Base-by-base conservation (phyloP, 1,140 invertebrate genomes). In the Aphidius gifuensis region DNA sequence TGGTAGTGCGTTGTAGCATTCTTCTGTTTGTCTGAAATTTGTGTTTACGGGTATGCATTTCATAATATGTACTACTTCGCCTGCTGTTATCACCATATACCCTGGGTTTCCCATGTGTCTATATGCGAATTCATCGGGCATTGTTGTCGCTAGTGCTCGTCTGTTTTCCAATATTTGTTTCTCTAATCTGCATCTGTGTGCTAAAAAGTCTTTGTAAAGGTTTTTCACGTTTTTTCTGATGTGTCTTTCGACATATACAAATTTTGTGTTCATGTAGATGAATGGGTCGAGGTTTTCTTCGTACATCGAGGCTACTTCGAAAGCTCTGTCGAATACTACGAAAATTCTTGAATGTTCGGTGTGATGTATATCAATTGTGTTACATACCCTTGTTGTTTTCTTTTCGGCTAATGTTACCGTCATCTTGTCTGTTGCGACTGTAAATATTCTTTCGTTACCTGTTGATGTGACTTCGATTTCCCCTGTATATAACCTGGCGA, bases 261-360 rank as follows among this genome's bases (percentile, higher is more conserved):
- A 67, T 48, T 67, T 67, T 0, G 66, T 23, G 38, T 69, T 69
- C 1, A 66, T 55, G n/a, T 69, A 69, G 4, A 60, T 45, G 46
- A 64, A 16, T 40, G 62, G 21, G n/a, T 68, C 67, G 9, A 68
- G 38, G 21, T 68, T 64, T 49, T 63, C 23, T 23, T 23, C 23
- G 57, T 3, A 43, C 45, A 6, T 39, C 43, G 1, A 4, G 1
- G 5, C 21, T 49, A 1, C 5, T 3, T 49, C 11, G 21, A 7
- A 16, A 2, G 1, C n/a, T 4, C 1, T 2, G 3, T 49, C 3
- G 6, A 23, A 6, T 49, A 5, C 4, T 49, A n/a, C 48, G 6
- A 2, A n/a, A 3, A 49, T 9, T 23, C 4, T 49, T 7, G 11
- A 3, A 5, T 49, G 7, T 49, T 49, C 48, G 3, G 48, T 49